These are phyloP conservation scores for Diabrotica balteata DNA, from an alignment of 2,888 invertebrate species.

Conservation along the genomic window DNA sequence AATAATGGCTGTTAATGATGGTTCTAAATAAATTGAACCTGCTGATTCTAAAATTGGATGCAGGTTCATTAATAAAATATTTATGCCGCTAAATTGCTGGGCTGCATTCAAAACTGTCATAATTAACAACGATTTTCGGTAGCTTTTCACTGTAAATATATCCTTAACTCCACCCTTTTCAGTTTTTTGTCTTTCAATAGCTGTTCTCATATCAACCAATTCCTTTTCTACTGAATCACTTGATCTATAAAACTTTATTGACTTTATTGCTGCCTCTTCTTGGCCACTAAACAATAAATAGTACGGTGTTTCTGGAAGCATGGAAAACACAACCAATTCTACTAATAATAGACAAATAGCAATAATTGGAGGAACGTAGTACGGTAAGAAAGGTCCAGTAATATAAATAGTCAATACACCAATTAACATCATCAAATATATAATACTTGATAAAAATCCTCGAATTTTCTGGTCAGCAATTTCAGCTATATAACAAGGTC, in stretches of 20 bases:
- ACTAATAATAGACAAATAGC: background rate
- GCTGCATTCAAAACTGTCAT: slow-evolving; percentile 53
- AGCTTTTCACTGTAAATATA: slow-evolving; percentile 50
- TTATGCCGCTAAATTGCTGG: slow-evolving; percentile 55
- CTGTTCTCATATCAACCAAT: slow-evolving; percentile 33
- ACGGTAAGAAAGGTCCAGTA: slow-evolving; percentile 47
- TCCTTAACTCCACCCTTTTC: slow-evolving; percentile 41
- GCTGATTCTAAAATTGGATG: slow-evolving; percentile 54
- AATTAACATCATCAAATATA: no score
- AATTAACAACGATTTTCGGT: slow-evolving; percentile 52
- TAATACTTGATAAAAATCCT: no score
- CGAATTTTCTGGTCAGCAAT: no score
- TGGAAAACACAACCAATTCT: slow-evolving; percentile 31
- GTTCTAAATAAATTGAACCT: slow-evolving; percentile 46
- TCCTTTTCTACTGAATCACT: slow-evolving; percentile 48
- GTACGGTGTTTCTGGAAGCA: slow-evolving; percentile 56
- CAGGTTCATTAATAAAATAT: slow-evolving; percentile 55
- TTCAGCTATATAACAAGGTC: no score
- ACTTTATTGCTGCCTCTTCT: slow-evolving; percentile 15
- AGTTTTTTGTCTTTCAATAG: background rate
- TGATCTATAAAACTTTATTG: slow-evolving; percentile 46
- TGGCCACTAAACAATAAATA: slow-evolving; percentile 49
- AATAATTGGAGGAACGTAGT: slow-evolving; percentile 33
- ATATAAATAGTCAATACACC: slow-evolving; percentile 35
- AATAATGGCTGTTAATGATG: slow-evolving; percentile 50